A percentile compares a stretch with the other conserved stretches of the same genome.
Evolutionary conservation across 1,140 invertebrate genomes (phyloP).

Genomic region (Diorhabda sublineata): DNA sequence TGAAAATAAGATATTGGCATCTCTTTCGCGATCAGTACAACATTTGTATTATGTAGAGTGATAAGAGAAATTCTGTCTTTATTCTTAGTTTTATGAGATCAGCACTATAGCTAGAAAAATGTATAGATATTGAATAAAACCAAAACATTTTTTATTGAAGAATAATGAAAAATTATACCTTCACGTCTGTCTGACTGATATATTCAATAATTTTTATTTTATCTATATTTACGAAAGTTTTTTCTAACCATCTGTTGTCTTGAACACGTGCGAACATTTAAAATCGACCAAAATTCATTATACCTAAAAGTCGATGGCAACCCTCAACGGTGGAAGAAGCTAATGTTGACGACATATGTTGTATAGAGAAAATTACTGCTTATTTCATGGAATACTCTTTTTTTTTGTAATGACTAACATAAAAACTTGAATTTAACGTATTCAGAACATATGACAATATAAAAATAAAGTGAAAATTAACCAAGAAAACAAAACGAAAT

Average conservation of each 20-base stretch:
- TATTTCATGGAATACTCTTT: constrained; percentile 1
- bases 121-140: no score
- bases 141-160: no score
- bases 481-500: not conserved
- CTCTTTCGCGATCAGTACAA: no score
- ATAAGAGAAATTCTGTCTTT: no score
- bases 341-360: not conserved
- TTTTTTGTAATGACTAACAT: not conserved
- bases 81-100: no score
- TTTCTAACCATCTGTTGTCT: not conserved
- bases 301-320: not conserved
- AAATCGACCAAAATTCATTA: not conserved
- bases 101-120: no score
- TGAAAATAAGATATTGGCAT: no score
- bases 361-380: not conserved
- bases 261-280: not conserved
- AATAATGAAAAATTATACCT: no score
- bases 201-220: no score
- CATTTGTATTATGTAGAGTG: no score
- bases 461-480: not conserved
- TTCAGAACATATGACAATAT: not conserved
- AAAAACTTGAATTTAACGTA: not conserved
- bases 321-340: not conserved
- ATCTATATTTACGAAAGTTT: no score
- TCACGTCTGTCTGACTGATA: no score